These are phyloP conservation scores for Erynnis tages DNA, from an alignment of 2,888 invertebrate species.

Conservation along the genomic window DNA sequence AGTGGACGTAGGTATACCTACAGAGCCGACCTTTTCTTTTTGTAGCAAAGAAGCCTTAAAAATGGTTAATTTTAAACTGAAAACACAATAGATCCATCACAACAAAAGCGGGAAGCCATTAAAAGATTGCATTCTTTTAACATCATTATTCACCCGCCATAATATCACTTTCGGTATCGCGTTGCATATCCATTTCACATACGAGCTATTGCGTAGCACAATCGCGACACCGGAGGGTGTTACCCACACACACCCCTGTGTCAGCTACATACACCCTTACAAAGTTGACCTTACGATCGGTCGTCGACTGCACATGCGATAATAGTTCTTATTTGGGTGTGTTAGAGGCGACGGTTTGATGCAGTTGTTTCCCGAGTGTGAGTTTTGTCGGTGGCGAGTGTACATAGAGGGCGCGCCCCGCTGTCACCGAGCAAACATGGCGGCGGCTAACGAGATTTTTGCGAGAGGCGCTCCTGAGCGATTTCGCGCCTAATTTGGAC, in stretches of 20 bases:
- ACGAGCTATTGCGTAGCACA: slow-evolving; percentile 69
- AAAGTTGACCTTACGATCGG: slow-evolving; percentile 43
- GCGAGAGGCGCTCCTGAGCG: slow-evolving; percentile 70
- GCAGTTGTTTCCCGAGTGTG: slow-evolving; percentile 23
- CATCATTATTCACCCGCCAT: slow-evolving; percentile 25
- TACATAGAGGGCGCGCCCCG: slow-evolving; percentile 78
- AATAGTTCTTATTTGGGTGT: slow-evolving; percentile 39
- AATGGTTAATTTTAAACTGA: too few species aligned
- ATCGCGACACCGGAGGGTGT: slow-evolving; percentile 71
- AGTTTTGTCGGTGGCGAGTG: slow-evolving; percentile 50
- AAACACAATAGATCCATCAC: not conserved
- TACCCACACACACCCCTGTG: slow-evolving; percentile 70
- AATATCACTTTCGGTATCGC: slow-evolving; percentile 69
- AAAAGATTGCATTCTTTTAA: not conserved
- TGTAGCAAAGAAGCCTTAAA: too few species aligned
- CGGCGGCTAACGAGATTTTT: slow-evolving; percentile 77
- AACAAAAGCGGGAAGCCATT: not conserved
- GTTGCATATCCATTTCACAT: slow-evolving; percentile 76
- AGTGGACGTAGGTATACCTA: too few species aligned
- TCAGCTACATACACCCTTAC: slow-evolving; percentile 65
- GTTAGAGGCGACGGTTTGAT: slow-evolving; percentile 33
- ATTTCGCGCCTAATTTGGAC: slow-evolving; percentile 79
- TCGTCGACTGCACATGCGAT: slow-evolving; percentile 29
- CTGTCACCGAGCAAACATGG: slow-evolving; percentile 79
- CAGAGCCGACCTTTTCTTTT: too few species aligned